A percentile compares a stretch with the other conserved stretches of the same genome.
phyloP scores from a whole-genome alignment of 2,888 invertebrate genomes.

The Hololepta plana region DNA sequence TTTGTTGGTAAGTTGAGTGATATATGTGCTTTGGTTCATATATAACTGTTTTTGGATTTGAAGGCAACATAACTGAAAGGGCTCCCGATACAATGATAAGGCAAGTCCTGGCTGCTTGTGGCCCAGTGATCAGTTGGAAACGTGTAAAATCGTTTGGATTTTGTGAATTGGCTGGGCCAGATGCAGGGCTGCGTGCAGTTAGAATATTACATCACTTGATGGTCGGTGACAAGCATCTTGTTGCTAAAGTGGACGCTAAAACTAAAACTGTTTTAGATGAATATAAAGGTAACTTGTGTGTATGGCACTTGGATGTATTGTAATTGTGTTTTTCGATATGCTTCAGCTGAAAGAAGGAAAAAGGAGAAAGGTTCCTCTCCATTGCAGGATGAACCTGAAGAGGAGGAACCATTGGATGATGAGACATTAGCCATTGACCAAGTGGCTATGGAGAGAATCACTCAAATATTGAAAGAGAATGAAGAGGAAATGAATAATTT shows the following conservation, averaged over 20 bases:
- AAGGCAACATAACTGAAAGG: constrained; percentile 78
- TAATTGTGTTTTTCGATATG: constrained; percentile 3
- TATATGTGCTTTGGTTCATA: constrained; percentile 1
- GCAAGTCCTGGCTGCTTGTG: constrained; percentile 81
- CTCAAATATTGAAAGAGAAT: constrained; percentile 68
- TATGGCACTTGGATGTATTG: constrained; percentile 1
- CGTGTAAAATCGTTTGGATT: constrained; percentile 95
- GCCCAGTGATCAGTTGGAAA: constrained; percentile 92
- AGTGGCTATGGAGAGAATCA: constrained; percentile 57
- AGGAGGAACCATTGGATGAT: constrained; percentile 55
- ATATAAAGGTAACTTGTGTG: constrained; percentile 50
- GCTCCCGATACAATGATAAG: constrained; percentile 92
- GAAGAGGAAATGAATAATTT: constrained; percentile 56
- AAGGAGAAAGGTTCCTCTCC: constrained; percentile 40
- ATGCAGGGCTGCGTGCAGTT: constrained; percentile 88
- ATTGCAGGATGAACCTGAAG: constrained; percentile 35
- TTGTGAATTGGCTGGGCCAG: constrained; percentile 91
- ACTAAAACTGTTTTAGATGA: constrained; percentile 87
- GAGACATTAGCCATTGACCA: constrained; percentile 56
- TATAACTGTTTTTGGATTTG: constrained; percentile 7
- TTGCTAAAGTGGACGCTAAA: constrained; percentile 95
- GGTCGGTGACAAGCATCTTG: constrained; percentile 82
- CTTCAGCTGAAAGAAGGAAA: constrained; percentile 37
- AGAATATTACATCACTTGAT: constrained; percentile 80
- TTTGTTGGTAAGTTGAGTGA: constrained; percentile 57